Conservation (phyloP, 2,888 invertebrate species). For the Temnothorax rugatulus region DNA sequence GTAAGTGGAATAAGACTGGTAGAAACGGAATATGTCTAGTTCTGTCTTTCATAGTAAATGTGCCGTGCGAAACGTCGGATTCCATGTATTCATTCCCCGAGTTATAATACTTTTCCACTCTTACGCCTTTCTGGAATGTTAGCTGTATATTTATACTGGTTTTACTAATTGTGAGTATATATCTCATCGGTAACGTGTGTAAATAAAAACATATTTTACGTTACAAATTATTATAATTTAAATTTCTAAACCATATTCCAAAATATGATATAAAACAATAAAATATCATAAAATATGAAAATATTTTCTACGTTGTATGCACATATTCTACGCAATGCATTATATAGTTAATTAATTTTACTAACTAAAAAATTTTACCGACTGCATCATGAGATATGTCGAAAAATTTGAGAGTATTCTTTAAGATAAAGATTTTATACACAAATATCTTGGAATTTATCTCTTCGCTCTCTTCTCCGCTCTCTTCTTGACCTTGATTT, state of each 20-base stretch:
- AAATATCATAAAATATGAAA: neutral
- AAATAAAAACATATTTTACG: conserved; percentile 2
- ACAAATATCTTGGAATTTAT: neutral
- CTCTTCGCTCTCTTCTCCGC: neutral
- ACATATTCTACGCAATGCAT: neutral
- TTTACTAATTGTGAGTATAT: neutral
- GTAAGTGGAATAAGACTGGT: neutral
- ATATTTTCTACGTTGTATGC: neutral
- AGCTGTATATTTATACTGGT: neutral
- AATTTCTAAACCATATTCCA: neutral
- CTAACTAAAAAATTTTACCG: neutral
- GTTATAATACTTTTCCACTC: conserved; percentile 36
- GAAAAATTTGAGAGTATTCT: neutral
- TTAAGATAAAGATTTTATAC: neutral
- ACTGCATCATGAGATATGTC: neutral
- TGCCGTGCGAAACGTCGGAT: conserved; percentile 36
- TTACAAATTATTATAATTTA: neutral
- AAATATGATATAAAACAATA: neutral
- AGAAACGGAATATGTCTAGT: neutral
- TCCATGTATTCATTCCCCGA: conserved; percentile 12
- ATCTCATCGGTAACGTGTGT: neutral
- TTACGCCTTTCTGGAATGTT: conserved; percentile 32
- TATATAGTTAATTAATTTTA: neutral
- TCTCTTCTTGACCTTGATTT: neutral
- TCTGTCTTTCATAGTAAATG: conserved; percentile 40